phyloP scores from a whole-genome alignment of 2,113 vertebrate genomes.

The Bombycilla garrulus region DNA sequence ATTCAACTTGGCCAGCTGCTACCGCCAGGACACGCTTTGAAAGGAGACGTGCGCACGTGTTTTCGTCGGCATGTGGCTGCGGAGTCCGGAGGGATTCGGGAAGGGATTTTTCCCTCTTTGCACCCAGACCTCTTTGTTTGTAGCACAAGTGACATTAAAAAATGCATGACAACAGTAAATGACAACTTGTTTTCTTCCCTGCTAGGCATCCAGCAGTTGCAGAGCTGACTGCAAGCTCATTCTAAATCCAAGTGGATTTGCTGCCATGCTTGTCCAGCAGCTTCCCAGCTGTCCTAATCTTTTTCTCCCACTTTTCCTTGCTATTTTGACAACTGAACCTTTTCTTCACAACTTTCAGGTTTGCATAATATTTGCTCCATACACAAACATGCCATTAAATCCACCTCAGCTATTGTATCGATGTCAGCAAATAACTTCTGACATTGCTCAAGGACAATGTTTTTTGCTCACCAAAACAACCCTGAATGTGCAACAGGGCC shows the following conservation, averaged over 20 bases:
- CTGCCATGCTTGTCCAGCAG: background rate
- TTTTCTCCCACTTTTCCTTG: background rate
- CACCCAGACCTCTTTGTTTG: background rate
- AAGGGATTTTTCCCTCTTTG: background rate
- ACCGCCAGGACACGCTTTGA: background rate
- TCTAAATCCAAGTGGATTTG: background rate
- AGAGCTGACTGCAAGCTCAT: background rate
- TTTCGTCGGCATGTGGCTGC: background rate
- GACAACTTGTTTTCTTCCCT: background rate
- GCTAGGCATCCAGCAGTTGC: background rate
- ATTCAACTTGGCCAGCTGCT: constrained; percentile 36
- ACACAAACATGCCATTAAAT: background rate
- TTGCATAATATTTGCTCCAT: background rate
- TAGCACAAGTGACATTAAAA: background rate
- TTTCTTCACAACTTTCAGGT: background rate
- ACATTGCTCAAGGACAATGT: background rate
- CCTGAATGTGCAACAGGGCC: background rate
- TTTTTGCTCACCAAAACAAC: background rate
- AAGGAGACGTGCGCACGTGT: background rate
- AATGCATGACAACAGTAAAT: background rate
- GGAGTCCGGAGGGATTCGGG: background rate
- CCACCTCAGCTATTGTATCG: background rate
- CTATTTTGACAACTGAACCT: background rate
- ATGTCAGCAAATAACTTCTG: background rate
- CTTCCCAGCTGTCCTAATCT: background rate